A percentile compares a stretch with the other conserved stretches of the same genome.
These are phyloP conservation scores for Neogale vison DNA, from an alignment of 2,113 vertebrate species.

Conservation along the genomic window DNA sequence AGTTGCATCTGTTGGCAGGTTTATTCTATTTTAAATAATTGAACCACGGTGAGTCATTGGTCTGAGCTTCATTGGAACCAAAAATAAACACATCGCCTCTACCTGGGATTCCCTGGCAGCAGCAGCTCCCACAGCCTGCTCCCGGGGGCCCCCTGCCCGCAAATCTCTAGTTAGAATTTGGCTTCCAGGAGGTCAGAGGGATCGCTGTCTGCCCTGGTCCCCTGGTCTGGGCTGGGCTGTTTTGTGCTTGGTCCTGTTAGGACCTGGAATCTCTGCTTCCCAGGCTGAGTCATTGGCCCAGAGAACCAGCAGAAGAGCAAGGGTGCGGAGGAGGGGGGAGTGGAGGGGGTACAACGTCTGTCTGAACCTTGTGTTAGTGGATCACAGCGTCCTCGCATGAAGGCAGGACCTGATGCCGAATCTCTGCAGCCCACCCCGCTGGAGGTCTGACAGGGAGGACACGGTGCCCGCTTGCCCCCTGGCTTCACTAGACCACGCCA, in stretches of 20 bases:
- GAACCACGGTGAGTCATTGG: neutral
- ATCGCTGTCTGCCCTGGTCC: neutral
- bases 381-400: rapidly evolving
- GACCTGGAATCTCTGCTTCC: neutral
- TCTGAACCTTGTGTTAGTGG: too few species aligned
- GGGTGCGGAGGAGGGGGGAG: rapidly evolving
- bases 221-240: neutral
- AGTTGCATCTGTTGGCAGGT: neutral
- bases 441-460: neutral
- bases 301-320: neutral
- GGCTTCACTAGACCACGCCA: neutral
- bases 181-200: neutral
- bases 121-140: neutral
- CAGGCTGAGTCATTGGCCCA: neutral
- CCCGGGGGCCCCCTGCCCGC: rapidly evolving
- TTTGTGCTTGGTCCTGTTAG: rapidly evolving
- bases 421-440: rapidly evolving
- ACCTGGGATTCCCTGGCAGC: rapidly evolving
- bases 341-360: rapidly evolving
- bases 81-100: neutral
- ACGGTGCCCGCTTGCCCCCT: rapidly evolving
- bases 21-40: neutral
- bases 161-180: neutral
- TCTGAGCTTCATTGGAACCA: neutral
- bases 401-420: neutral